Base-by-base conservation (phyloP, 1,140 invertebrate genomes). In the Rhagoletis pomonella region DNA sequence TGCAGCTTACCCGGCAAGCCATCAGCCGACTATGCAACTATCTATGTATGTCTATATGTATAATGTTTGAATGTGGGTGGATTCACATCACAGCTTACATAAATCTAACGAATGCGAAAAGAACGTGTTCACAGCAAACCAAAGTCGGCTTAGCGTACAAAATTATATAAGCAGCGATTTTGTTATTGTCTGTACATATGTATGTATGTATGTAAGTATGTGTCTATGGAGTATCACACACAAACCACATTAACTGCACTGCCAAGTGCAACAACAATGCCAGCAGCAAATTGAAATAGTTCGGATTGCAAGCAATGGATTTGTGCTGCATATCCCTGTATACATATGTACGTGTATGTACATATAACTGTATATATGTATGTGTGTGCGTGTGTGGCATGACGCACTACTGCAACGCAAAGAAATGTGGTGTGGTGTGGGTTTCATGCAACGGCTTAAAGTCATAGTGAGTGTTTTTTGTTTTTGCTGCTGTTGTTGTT, bases 391-490 rank as follows among this genome's bases (percentile, higher is more conserved):
- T 5, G 10, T 55, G 10, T 7, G 67, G 42, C 67, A 73, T 73
- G 44, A 44, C 44, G 67, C 67, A 47, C 0, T n/a, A n/a, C 17
- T 62, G 60, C 60, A 62, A 29, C 10, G 29, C 6, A n/a, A 39
- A 19, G 10, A 29, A 39, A 59, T 59, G 58, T 12, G 58, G 6
- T 10, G 42, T 58, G 73, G 73, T 81, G 17, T 81, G 73, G 17
- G 73, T 81, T 81, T 81, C 44, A 29, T 81, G 73, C 17, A 55
- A 81, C 47, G 47, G 73, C 73, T 81, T 81, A 81, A 81, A 81
- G 73, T 81, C 73, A 81, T 50, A 55, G 19, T 50, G 73, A 55
- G 19, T 50, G 73, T 47, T 73, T 73, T 73, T 58, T 85, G 50
- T 81, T 81, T 50, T 39, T 17, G 5, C 69, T 77, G 69, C 39